These are phyloP conservation scores for Daboia siamensis DNA, from an alignment of 2,113 vertebrate species.

Conservation along the genomic window DNA sequence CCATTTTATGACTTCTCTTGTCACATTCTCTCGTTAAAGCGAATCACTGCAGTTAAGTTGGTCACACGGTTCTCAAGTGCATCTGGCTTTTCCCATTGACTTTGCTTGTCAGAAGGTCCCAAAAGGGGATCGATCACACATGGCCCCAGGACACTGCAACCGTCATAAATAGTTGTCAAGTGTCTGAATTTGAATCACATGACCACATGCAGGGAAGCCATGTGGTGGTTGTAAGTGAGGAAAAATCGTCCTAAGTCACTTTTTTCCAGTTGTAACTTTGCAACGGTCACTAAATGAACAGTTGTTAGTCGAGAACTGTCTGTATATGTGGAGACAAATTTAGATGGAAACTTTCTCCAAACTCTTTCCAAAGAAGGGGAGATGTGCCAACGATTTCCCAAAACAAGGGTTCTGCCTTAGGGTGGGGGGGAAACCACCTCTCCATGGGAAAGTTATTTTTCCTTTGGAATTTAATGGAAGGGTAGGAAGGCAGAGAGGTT, in stretches of 20 bases:
- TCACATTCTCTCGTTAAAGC: not conserved
- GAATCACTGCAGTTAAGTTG: not conserved
- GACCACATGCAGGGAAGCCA: not conserved
- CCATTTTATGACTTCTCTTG: not conserved
- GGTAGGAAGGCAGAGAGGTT: not conserved
- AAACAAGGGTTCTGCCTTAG: not conserved
- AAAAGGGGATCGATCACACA: not conserved
- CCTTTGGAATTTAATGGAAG: not conserved
- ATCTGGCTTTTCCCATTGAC: not conserved
- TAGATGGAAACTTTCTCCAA: not conserved
- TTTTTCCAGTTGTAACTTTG: not conserved
- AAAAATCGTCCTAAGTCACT: no score
- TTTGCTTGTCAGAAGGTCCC: not conserved
- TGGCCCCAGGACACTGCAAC: no score
- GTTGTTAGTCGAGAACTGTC: no score
- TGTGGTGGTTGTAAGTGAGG: not conserved
- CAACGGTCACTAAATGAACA: no score
- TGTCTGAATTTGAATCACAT: not conserved
- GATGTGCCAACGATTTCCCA: not conserved
- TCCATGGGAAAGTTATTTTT: not conserved
- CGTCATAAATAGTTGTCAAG: not conserved
- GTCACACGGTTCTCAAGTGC: not conserved
- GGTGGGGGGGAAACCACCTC: not conserved
- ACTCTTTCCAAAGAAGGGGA: not conserved
- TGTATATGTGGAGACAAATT: not conserved